These are phyloP conservation scores for Trichopoda pennipes DNA, from an alignment of 2,888 invertebrate genomes.

Conservation along the genomic window DNA sequence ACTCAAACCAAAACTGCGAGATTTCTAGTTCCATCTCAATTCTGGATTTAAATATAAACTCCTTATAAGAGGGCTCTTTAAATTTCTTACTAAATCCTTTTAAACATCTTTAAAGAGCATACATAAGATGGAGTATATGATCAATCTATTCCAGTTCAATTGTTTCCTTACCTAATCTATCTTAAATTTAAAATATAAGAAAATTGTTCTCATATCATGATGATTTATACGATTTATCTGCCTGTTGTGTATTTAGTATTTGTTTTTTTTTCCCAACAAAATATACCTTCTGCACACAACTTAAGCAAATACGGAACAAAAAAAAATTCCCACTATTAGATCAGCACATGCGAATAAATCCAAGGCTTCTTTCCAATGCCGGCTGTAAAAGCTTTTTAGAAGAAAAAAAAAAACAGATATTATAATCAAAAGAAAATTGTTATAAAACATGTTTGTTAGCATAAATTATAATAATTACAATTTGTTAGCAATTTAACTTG, in stretches of 20 bases:
- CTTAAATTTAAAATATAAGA: constrained; percentile 23
- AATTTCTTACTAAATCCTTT: too few relatives aligned
- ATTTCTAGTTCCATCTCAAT: too few relatives aligned
- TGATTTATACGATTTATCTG: constrained; percentile 45
- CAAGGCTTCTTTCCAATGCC: not conserved
- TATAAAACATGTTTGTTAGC: constrained; percentile 66
- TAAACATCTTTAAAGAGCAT: not conserved
- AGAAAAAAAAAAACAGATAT: not conserved
- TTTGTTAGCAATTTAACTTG: constrained; percentile 65
- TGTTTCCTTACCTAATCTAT: constrained; percentile 50
- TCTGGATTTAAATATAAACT: too few relatives aligned
- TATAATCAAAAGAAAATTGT: constrained; percentile 42
- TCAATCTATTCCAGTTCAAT: constrained; percentile 34
- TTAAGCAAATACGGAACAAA: constrained; percentile 47
- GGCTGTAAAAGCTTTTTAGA: too few relatives aligned
- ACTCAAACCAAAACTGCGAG: too few relatives aligned
- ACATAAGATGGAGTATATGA: not conserved
- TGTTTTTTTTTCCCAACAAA: constrained; percentile 36
- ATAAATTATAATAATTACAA: constrained; percentile 68
- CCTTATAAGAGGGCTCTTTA: too few relatives aligned
- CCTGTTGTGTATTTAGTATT: not conserved
- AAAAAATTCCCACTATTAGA: constrained; percentile 50
- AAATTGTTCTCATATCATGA: constrained; percentile 42
- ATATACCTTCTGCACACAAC: constrained; percentile 55
- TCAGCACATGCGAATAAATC: constrained; percentile 25